Base-by-base conservation (phyloP, 2,113 vertebrate species). In the Phainopepla nitens region DNA sequence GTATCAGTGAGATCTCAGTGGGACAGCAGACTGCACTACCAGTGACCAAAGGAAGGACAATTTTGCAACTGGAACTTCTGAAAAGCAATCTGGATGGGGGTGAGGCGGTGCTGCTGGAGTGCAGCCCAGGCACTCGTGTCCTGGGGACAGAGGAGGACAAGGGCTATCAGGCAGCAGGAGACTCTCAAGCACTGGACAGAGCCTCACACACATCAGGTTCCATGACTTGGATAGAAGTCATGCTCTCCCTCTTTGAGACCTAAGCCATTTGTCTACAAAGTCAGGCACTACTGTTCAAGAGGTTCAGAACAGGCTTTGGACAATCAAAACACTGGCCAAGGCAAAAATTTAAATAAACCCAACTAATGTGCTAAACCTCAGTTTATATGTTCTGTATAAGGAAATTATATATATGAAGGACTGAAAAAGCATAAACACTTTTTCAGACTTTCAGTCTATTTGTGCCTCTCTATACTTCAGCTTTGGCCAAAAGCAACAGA, bases 361-460 rank as follows among this genome's bases (percentile, higher is more conserved):
- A 80, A 80, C 75, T 96, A 92, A 94, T 69, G 64, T 69, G 92
- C 88, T 97, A 95, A 95, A 94, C 85, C 95, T 92, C 90, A 90
- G 62, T 42, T 88, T 92, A 93, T 73, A 88, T 35, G 58, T 81
- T 90, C 68, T 92, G 62, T 50, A 51, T 65, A 62, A 83, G 70
- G 82, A 96, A 87, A 86, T 86, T 83, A 94, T 54, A 93, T 87
- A 82, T 42, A 70, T 39, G 35, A 90, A 87, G 50, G 76, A 73
- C 68, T 93, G 42, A 90, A 95, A 95, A 80, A 81, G 86, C 58
- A 83, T 88, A 86, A 94, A 83, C 39, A 58, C 64, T 90, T 94
- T 86, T 81, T 86, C 80, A 83, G 93, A 81, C 35, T 86, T 93
- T 81, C 1, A 5, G 79, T 77, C 84, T 80, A 73, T 86, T 92